Percentiles rank a stretch among this genome's conserved stretches.
phyloP scores from a whole-genome alignment of 2,113 vertebrate species.

The Phoenicopterus ruber region DNA sequence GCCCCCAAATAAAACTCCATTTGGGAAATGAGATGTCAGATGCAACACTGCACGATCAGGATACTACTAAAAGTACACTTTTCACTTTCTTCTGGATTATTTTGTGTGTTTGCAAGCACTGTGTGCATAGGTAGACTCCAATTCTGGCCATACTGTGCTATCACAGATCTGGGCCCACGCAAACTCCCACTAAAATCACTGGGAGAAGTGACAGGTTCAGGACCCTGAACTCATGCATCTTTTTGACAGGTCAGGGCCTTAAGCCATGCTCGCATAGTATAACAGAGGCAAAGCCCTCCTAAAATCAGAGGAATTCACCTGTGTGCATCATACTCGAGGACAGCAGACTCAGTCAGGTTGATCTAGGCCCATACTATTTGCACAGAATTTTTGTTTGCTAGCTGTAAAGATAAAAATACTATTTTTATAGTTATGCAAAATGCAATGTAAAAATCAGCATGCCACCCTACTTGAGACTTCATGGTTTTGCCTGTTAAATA shows the following conservation, averaged over 20 bases:
- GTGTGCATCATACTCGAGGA: no score
- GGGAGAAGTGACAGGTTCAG: neutral
- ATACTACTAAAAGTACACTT: neutral
- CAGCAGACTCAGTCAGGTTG: neutral
- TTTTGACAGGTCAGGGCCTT: neutral
- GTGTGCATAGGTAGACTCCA: neutral
- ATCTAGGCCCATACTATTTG: neutral
- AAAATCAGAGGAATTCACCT: neutral
- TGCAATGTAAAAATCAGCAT: neutral
- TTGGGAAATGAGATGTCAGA: neutral
- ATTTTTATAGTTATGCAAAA: neutral
- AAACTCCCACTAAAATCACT: neutral
- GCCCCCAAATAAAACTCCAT: neutral
- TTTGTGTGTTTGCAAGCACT: neutral
- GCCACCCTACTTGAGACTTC: neutral
- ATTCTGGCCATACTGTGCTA: neutral
- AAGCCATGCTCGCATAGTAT: rapidly evolving
- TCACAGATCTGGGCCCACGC: neutral
- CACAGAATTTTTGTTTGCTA: neutral
- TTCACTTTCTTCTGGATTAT: neutral
- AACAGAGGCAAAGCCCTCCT: neutral
- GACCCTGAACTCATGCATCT: neutral
- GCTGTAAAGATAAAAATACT: neutral
- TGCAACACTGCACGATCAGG: neutral
- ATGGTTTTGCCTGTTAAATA: neutral